Base-by-base conservation (phyloP, 2,888 invertebrate species). In the Pteria penguin region DNA sequence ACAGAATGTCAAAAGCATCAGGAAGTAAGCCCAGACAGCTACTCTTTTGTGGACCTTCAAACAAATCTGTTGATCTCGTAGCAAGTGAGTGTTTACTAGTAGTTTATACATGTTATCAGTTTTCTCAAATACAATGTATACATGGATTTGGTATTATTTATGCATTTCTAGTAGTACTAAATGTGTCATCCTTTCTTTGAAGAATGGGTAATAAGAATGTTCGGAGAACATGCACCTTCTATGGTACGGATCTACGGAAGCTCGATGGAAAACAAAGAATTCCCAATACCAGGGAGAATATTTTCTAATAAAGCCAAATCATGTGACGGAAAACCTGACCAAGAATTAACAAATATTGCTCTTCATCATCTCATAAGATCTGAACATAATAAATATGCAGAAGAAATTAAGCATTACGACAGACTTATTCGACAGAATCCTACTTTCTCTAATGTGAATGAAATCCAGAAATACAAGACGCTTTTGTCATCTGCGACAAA, bases 31-130 rank as follows among this genome's bases (percentile, higher is more conserved):
- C 63, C 72, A 26, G 80, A 78, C 45, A 88, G 65, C 86, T 90
- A n/a, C 72, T 90, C 2, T 90, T 85, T 78, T 90, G 90, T 81
- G 90, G 90, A 36, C 90, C 90, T 4, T 89, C 90, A 24, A 89
- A 90, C 79, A 88, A 88, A 63, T 88, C 87, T 14, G 89, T 89
- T 5, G 89, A 90, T 73, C 80, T 89, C 2, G 88, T 90, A 22
- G 87, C 88, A 62, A 76, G 90, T 90, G 75, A 81, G 86, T 81
- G 18, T 14, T 26, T 0, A 45, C 18, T 8, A 14, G 8, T 14
- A 45, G 0, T 45, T 45, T 45, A 45, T 45, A 45, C 8, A 45
- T 45, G 45, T 18, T 14, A 45, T 45, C 11, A 45, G 45, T 45
- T 2, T 4, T n/a, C n/a, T n/a, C n/a, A n/a, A n/a, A n/a, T n/a